Evolutionary conservation across 2,113 vertebrate species (phyloP).

Genomic region (Sturnus vulgaris): DNA sequence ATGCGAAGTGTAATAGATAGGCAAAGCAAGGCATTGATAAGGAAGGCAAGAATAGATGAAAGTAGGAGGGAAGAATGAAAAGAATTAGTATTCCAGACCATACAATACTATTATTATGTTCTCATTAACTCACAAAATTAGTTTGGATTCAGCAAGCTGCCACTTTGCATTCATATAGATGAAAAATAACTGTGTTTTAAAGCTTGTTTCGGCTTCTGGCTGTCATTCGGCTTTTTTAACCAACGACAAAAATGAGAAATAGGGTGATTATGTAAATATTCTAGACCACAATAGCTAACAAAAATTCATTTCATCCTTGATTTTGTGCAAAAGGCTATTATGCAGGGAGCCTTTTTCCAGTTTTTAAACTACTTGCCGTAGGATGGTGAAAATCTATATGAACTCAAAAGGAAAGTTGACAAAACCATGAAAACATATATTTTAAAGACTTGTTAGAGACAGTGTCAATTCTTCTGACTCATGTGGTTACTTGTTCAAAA

Average conservation of each 20-base stretch:
- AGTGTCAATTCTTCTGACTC: background rate
- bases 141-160: background rate
- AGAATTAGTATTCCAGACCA: background rate
- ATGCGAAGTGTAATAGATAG: background rate
- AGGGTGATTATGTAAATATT: background rate
- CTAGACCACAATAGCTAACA: background rate
- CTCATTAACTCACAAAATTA: background rate
- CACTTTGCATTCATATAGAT: background rate
- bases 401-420: background rate
- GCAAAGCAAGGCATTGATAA: background rate
- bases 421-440: background rate
- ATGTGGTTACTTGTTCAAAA: background rate
- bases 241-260: background rate
- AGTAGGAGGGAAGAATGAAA: background rate
- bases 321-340: background rate
- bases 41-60: background rate
- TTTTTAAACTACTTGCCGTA: background rate
- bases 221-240: background rate
- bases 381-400: background rate
- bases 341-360: rapidly evolving
- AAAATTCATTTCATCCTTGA: background rate
- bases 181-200: background rate
- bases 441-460: background rate
- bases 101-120: background rate
- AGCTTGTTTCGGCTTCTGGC: background rate